Conservation (phyloP, 2,888 invertebrate species). For the Prosapia bicincta region DNA sequence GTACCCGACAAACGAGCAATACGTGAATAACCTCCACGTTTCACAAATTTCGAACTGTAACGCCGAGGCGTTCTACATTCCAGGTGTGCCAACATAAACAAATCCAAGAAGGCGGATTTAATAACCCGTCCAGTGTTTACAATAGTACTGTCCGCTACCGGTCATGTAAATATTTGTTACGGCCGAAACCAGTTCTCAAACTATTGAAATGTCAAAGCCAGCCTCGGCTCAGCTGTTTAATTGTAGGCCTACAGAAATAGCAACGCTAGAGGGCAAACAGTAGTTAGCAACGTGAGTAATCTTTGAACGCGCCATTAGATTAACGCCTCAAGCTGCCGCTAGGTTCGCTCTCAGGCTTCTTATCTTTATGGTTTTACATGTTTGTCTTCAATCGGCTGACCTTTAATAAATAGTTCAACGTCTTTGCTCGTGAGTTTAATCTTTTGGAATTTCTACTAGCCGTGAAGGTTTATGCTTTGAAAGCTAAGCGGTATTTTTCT, state of each 20-base stretch:
- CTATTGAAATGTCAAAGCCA: not conserved
- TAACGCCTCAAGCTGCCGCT: not conserved
- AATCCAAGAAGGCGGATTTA: not conserved
- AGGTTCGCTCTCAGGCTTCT: not conserved
- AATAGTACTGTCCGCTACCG: not conserved
- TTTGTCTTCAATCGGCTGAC: not conserved
- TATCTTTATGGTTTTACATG: not conserved
- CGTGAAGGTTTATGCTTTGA: too few species aligned
- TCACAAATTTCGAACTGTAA: not conserved
- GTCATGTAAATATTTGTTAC: not conserved
- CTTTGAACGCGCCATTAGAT: not conserved
- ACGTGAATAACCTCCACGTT: not conserved
- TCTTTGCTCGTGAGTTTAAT: not conserved
- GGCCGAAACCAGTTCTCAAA: not conserved
- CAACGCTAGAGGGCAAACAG: not conserved
- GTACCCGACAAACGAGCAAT: too few species aligned
- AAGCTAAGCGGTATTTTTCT: too few species aligned
- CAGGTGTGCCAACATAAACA: not conserved
- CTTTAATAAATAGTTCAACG: not conserved
- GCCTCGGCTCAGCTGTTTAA: not conserved
- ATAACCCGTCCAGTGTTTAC: not conserved
- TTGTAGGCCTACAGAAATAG: not conserved
- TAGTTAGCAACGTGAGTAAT: not conserved
- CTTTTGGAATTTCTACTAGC: too few species aligned
- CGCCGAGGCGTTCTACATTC: not conserved